These are phyloP conservation scores for Tringa solitaria DNA, from an alignment of 2,113 vertebrate species.

Conservation along the genomic window DNA sequence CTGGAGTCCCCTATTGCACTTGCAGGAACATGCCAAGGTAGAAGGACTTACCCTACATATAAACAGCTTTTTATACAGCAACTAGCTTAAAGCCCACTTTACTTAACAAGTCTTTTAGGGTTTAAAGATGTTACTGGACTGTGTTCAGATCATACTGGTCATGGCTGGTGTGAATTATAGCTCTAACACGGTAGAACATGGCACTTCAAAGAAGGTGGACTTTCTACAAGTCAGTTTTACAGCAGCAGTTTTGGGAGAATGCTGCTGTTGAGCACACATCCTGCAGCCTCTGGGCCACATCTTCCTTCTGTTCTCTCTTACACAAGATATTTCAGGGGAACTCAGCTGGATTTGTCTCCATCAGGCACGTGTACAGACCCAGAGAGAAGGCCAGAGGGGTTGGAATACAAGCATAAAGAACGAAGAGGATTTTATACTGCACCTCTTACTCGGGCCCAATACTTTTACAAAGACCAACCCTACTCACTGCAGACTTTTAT, in stretches of 20 bases:
- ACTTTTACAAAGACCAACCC: not conserved
- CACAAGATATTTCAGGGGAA: not conserved
- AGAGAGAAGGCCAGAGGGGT: accelerated
- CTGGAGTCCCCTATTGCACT: accelerated
- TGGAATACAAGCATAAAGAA: not conserved
- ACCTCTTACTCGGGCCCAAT: not conserved
- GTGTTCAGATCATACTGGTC: not conserved
- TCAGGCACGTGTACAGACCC: not conserved
- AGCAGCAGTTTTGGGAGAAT: not conserved
- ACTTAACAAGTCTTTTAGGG: not conserved
- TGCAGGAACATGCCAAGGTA: not conserved
- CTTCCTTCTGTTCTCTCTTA: not conserved
- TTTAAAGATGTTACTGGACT: not conserved
- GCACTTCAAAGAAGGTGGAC: not conserved
- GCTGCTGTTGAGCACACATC: not conserved
- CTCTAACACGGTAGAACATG: not conserved
- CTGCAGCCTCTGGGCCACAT: not conserved
- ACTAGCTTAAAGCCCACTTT: not conserved
- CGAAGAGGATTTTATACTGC: not conserved
- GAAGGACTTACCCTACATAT: accelerated
- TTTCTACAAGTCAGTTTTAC: not conserved
- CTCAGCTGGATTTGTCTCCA: not conserved
- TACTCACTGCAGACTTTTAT: not conserved
- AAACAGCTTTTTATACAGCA: not conserved
- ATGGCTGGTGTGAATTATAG: not conserved